Evolutionary conservation across 2,888 invertebrate species (phyloP).

Genomic region (Acleris laterana): DNA sequence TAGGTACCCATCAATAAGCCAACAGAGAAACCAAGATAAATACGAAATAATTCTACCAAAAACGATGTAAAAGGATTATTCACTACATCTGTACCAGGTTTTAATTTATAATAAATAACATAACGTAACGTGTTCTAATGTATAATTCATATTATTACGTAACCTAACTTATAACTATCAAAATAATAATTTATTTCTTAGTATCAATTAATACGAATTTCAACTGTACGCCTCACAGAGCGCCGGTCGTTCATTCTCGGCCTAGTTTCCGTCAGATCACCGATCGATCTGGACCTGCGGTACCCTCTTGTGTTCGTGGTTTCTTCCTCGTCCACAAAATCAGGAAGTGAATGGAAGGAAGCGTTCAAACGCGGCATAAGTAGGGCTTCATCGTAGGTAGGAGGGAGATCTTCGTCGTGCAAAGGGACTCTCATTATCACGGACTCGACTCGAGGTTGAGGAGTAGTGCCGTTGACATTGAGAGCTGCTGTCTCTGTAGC

Average conservation of each 20-base stretch:
- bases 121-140: not conserved
- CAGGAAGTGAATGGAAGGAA: conserved; percentile 84
- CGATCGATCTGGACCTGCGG: conserved; percentile 76
- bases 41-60: too few species aligned
- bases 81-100: too few species aligned
- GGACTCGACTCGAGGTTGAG: conserved; percentile 59
- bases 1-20: too few species aligned
- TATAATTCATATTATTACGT: too few species aligned
- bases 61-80: too few species aligned
- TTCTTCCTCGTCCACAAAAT: conserved; percentile 66
- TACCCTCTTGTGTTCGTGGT: conserved; percentile 50
- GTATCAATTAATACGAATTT: conserved; percentile 56
- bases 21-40: too few species aligned
- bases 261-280: conserved; percentile 70
- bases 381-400: conserved; percentile 90
- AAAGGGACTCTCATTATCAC: conserved; percentile 67
- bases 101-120: too few species aligned
- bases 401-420: conserved; percentile 80
- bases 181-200: conserved; percentile 9
- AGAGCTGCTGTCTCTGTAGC: conserved; percentile 69
- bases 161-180: not conserved
- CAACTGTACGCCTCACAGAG: conserved; percentile 70
- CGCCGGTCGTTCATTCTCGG: conserved; percentile 66
- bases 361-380: conserved; percentile 88
- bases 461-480: conserved; percentile 58